phyloP scores from a whole-genome alignment of 1,140 invertebrate genomes.

The Asobara japonica region DNA sequence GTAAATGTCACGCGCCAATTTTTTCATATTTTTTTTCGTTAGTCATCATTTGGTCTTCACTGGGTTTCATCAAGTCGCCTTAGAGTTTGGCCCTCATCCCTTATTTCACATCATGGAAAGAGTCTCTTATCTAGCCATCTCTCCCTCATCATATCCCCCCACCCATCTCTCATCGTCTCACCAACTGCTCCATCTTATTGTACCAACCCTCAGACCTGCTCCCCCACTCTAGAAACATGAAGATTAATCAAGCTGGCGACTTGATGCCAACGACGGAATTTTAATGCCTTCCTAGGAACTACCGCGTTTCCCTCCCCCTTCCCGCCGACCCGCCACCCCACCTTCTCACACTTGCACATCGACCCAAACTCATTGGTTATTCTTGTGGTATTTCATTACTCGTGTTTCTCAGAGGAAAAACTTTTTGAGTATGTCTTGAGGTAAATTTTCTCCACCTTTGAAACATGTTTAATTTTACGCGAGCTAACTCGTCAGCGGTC shows the following conservation, averaged over 20 bases:
- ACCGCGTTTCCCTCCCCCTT: neutral
- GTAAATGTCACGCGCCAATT: too few species aligned
- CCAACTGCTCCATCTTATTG: slow-evolving; percentile 13
- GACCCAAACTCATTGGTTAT: slow-evolving; percentile 24
- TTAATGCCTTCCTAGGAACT: slow-evolving; percentile 36
- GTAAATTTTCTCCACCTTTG: too few species aligned
- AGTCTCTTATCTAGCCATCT: slow-evolving; percentile 1
- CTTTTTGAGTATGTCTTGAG: slow-evolving; percentile 11
- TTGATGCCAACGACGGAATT: slow-evolving; percentile 38
- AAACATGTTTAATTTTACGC: too few species aligned
- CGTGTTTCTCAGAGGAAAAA: slow-evolving; percentile 11
- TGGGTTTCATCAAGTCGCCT: too few species aligned
- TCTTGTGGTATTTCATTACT: slow-evolving; percentile 35
- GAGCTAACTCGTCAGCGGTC: too few species aligned
- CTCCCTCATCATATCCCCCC: neutral
- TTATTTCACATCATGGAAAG: neutral
- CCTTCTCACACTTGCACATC: neutral
- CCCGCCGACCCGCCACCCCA: neutral
- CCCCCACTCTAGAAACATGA: slow-evolving; percentile 27
- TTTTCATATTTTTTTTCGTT: too few species aligned
- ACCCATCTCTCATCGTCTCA: neutral
- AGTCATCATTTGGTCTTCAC: neutral
- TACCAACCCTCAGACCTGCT: slow-evolving; percentile 6
- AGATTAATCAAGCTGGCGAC: slow-evolving; percentile 40
- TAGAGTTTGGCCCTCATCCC: neutral